A percentile compares a stretch with the other conserved stretches of the same genome.
phyloP scores from a whole-genome alignment of 2,113 vertebrate species.

The Trogon melanurus region DNA sequence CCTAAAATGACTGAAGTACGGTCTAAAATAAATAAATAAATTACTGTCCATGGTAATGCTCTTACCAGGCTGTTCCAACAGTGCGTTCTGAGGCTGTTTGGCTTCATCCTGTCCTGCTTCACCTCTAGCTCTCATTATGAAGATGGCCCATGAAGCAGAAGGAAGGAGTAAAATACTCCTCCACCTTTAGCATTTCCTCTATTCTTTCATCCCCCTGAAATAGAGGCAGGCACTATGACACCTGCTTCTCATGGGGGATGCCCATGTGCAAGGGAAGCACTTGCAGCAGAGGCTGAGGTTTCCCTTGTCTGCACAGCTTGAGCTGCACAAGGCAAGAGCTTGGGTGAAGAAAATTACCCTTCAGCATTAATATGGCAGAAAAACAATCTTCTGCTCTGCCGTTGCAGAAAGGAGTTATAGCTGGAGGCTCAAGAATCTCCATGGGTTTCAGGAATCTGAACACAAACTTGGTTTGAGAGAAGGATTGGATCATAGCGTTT shows the following conservation, averaged over 20 bases:
- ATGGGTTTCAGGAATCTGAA: not conserved
- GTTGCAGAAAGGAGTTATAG: not conserved
- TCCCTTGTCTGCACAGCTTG: not conserved
- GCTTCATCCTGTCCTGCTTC: not conserved
- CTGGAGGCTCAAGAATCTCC: not conserved
- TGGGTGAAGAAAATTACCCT: not conserved
- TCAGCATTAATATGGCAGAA: not conserved
- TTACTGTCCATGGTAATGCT: not conserved
- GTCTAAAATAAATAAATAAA: not conserved
- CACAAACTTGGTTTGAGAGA: not conserved
- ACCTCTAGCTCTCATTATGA: not conserved
- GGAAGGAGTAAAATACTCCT: not conserved
- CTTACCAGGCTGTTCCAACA: not conserved
- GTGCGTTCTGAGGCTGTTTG: not conserved
- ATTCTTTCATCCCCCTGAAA: not conserved
- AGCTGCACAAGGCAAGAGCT: not conserved
- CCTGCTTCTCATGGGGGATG: not conserved
- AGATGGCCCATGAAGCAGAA: not conserved
- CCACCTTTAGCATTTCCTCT: not conserved
- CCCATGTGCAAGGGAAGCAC: not conserved
- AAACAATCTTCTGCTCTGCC: not conserved
- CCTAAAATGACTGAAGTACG: not conserved
- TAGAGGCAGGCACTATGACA: not conserved
- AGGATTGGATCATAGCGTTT: not conserved
- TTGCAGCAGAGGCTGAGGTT: not conserved